Conservation (phyloP, 2,113 vertebrate genomes). For the Tetrao urogallus region DNA sequence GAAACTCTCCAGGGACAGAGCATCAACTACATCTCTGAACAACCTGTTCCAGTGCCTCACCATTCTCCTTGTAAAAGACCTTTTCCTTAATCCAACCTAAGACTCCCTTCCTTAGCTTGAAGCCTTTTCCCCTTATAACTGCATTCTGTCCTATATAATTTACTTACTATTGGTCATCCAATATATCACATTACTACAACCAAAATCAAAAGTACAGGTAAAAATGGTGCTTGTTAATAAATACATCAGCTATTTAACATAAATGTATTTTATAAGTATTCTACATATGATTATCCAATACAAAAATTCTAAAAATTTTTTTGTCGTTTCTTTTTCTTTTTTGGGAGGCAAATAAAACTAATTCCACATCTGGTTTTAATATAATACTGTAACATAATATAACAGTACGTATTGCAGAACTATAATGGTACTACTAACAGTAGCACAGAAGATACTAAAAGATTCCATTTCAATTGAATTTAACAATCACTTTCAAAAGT, state of each 20-base stretch:
- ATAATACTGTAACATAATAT: not conserved
- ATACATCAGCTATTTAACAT: not conserved
- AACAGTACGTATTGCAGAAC: slow-evolving; percentile 14
- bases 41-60: too few species aligned
- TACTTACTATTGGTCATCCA: not conserved
- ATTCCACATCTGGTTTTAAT: slow-evolving; percentile 45
- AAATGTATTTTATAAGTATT: not conserved
- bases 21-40: too few species aligned
- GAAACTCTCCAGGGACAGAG: too few species aligned
- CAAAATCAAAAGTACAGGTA: not conserved
- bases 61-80: too few species aligned
- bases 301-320: not conserved
- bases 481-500: not conserved
- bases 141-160: not conserved
- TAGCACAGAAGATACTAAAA: slow-evolving; percentile 35
- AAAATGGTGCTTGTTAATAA: not conserved
- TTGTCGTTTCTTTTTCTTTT: not conserved
- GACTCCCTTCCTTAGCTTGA: too few species aligned
- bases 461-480: slow-evolving; percentile 8
- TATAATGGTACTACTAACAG: not conserved
- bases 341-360: not conserved
- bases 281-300: not conserved
- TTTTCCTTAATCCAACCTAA: too few species aligned
- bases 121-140: not conserved
- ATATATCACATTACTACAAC: not conserved